These are phyloP conservation scores for Ennomos fuscantarius DNA, from an alignment of 2,888 invertebrate species.

Conservation along the genomic window DNA sequence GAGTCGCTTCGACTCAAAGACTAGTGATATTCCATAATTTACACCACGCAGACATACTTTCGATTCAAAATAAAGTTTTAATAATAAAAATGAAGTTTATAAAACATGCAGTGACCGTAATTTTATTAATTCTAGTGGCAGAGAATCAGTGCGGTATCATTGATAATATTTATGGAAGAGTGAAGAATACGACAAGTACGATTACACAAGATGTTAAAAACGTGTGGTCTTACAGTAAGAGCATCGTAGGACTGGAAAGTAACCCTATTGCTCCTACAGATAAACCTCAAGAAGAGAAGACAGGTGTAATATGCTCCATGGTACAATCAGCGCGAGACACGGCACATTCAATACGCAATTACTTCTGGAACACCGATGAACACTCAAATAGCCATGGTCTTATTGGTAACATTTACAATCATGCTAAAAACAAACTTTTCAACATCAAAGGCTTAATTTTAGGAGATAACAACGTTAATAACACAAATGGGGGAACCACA, in stretches of 20 bases:
- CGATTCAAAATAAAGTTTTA: background rate
- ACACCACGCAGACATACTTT: constrained; percentile 5
- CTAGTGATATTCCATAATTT: constrained; percentile 8
- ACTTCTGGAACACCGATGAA: constrained; percentile 38
- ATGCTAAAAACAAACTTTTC: constrained; percentile 29
- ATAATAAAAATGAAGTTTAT: constrained; percentile 38
- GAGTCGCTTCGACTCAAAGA: constrained; percentile 11
- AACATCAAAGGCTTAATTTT: constrained; percentile 36
- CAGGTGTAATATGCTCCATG: constrained; percentile 37
- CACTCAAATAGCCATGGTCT: constrained; percentile 35
- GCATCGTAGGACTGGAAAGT: constrained; percentile 34
- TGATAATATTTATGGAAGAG: constrained; percentile 36
- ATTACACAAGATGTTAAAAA: constrained; percentile 37
- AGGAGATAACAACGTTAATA: constrained; percentile 8
- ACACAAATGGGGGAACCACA: constrained; percentile 2
- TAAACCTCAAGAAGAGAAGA: constrained; percentile 24
- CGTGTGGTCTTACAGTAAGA: constrained; percentile 38
- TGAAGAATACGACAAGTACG: constrained; percentile 42
- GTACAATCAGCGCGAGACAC: constrained; percentile 39
- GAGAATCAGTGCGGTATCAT: constrained; percentile 40
- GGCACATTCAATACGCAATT: constrained; percentile 35
- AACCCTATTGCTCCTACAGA: constrained; percentile 9
- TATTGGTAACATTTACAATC: constrained; percentile 38
- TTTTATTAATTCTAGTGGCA: constrained; percentile 33
- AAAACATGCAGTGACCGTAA: constrained; percentile 21